These are phyloP conservation scores for Agriopis aurantiaria DNA, from an alignment of 2,888 invertebrate species.

Conservation along the genomic window DNA sequence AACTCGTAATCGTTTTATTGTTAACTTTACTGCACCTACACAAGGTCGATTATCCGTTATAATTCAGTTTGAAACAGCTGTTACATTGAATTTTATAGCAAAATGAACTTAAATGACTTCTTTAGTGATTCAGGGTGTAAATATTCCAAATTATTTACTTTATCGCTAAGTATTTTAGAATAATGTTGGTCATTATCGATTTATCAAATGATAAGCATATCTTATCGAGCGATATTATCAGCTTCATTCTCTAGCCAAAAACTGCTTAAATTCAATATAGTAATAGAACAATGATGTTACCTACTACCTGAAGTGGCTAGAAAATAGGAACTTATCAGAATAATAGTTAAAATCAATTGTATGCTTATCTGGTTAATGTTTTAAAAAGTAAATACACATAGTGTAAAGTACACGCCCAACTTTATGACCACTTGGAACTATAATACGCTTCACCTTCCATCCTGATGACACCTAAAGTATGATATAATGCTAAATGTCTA, in stretches of 20 bases:
- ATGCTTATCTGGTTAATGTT: background rate
- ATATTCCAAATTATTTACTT: conserved; percentile 12
- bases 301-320: conserved; percentile 6
- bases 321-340: background rate
- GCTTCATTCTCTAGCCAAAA: conserved; percentile 16
- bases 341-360: background rate
- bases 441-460: background rate
- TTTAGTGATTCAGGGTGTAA: conserved; percentile 20
- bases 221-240: conserved; percentile 26
- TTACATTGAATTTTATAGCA: background rate
- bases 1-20: too few species aligned
- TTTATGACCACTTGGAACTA: too few species aligned
- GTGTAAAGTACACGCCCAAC: too few species aligned
- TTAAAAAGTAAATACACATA: background rate
- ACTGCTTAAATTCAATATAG: conserved; percentile 5
- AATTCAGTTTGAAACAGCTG: background rate
- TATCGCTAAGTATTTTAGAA: conserved; percentile 27
- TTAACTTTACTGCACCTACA: background rate
- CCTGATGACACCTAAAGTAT: background rate
- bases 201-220: conserved; percentile 29
- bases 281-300: conserved; percentile 3
- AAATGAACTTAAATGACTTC: background rate
- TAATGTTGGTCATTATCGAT: conserved; percentile 22
- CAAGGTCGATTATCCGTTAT: background rate
- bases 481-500: too few species aligned